phyloP scores from a whole-genome alignment of 2,113 vertebrate genomes.

The Charadrius vociferus region DNA sequence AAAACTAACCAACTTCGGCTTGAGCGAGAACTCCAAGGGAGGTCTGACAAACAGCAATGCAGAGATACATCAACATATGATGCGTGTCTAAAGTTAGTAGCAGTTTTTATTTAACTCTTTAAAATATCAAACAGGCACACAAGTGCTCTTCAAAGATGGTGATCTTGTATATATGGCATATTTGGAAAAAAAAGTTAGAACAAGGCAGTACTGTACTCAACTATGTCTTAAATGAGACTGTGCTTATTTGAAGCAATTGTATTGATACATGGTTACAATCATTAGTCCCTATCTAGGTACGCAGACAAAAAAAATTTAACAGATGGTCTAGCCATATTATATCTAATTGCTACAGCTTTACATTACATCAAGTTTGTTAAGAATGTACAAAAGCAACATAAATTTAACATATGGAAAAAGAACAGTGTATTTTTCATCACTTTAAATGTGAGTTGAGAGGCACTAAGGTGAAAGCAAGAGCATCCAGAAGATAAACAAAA shows the following conservation, averaged over 20 bases:
- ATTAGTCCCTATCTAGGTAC: not conserved
- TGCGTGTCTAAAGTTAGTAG: not conserved
- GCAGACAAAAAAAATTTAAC: not conserved
- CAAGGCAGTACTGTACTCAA: not conserved
- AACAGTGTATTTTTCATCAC: not conserved
- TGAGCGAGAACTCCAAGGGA: not conserved
- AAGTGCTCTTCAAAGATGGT: not conserved
- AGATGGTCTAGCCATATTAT: not conserved
- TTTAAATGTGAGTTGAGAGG: not conserved
- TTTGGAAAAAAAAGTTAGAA: not conserved
- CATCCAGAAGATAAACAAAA: not conserved
- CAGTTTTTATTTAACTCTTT: not conserved
- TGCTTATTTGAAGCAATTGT: not conserved
- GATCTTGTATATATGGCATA: not conserved
- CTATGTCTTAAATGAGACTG: not conserved
- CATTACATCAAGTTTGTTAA: not conserved
- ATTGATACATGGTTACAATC: not conserved
- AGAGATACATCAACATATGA: fast-evolving
- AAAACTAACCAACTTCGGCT: not conserved
- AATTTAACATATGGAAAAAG: not conserved
- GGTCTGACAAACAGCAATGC: not conserved
- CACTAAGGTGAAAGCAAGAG: not conserved
- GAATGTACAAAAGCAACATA: not conserved
- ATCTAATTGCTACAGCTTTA: not conserved
- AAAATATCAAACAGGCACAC: not conserved